phyloP scores from a whole-genome alignment of 2,113 vertebrate genomes.

The Zosterops hypoxanthus region DNA sequence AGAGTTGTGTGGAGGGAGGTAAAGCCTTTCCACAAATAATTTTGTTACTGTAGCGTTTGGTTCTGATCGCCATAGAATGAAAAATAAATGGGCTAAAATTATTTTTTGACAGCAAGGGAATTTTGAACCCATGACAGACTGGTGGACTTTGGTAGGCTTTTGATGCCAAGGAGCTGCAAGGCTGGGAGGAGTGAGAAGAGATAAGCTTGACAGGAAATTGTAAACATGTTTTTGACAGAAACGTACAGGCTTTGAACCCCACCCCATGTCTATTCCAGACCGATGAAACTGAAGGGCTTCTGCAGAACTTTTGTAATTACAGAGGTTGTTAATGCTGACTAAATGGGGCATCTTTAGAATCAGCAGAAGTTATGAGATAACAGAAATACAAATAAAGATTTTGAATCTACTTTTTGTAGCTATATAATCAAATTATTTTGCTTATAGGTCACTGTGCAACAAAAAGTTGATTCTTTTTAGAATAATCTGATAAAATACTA shows the following conservation, averaged over 20 bases:
- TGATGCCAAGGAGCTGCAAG: background rate
- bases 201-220: background rate
- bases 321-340: background rate
- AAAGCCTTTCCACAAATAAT: background rate
- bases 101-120: background rate
- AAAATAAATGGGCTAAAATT: background rate
- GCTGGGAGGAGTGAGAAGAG: background rate
- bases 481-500: background rate
- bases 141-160: background rate
- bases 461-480: background rate
- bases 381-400: background rate
- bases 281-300: background rate
- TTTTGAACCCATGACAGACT: background rate
- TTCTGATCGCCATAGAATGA: background rate
- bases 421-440: background rate
- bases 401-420: background rate
- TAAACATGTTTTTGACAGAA: background rate
- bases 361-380: background rate
- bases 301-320: background rate
- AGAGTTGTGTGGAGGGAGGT: background rate
- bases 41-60: background rate
- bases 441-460: background rate
- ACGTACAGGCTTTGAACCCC: background rate
- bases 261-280: background rate
- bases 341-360: background rate